Conservation (phyloP, 2,113 vertebrate species). For the Saccopteryx leptura region DNA sequence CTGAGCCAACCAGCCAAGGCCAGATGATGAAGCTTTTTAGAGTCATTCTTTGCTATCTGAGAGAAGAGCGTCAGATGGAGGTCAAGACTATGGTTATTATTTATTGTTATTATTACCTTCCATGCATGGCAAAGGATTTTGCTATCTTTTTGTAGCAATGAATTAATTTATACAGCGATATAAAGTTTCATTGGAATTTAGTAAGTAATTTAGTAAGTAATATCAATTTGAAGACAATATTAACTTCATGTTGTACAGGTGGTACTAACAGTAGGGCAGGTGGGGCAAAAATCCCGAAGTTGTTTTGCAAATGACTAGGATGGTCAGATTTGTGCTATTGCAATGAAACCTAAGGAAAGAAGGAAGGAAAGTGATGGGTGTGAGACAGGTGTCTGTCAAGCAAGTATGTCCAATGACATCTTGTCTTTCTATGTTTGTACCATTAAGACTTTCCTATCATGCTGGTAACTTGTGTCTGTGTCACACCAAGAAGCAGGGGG, state of each 20-base stretch:
- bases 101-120: constrained; percentile 15
- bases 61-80: not conserved
- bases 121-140: not conserved
- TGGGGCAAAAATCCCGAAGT: not conserved
- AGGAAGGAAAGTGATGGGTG: too few relatives aligned
- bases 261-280: not conserved
- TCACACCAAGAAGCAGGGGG: not conserved
- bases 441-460: not conserved
- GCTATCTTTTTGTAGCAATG: not conserved
- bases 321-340: not conserved
- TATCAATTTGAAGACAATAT: constrained; percentile 6
- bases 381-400: not conserved
- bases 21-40: not conserved
- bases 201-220: constrained; percentile 17
- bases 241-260: not conserved
- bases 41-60: not conserved
- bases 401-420: not conserved
- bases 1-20: too few relatives aligned
- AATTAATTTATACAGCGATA: not conserved
- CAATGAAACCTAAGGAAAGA: not conserved
- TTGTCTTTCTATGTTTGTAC: not conserved
- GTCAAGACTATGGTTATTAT: not conserved
- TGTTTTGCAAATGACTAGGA: not conserved
- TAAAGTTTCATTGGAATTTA: constrained; percentile 11
- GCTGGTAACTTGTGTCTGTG: not conserved